Conservation (phyloP, 2,797 vertebrate species). For the Pipistrellus kuhlii region DNA sequence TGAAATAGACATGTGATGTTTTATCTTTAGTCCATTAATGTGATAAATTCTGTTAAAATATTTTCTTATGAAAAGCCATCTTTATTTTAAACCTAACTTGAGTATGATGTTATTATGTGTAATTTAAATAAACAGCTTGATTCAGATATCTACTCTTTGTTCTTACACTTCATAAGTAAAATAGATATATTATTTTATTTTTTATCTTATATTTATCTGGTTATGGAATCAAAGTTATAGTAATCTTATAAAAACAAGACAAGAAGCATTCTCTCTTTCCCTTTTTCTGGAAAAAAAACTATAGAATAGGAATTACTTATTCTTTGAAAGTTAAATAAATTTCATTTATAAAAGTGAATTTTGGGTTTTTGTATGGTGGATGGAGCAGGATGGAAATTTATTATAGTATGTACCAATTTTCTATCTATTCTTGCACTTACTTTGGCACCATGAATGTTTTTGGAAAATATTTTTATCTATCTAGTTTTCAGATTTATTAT, state of each 20-base stretch:
- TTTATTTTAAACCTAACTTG: not conserved
- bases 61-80: not conserved
- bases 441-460: not conserved
- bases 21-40: not conserved
- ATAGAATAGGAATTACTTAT: too few species aligned
- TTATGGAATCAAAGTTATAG: not conserved
- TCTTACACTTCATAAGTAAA: slow-evolving; percentile 1
- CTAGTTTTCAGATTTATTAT: slow-evolving; percentile 11
- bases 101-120: not conserved
- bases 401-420: not conserved
- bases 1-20: not conserved
- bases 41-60: not conserved
- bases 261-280: not conserved
- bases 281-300: too few species aligned
- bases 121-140: not conserved
- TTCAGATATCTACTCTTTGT: not conserved
- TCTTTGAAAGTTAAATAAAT: not conserved
- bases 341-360: not conserved
- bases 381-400: not conserved
- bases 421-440: not conserved
- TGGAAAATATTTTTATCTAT: not conserved
- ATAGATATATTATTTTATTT: not conserved
- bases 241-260: not conserved
- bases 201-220: not conserved
- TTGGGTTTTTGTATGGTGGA: not conserved